Evolutionary conservation across 2,888 invertebrate genomes (phyloP), one percentile per base, ranked within the genome.

Genomic region (Apodemia hepburni): DNA sequence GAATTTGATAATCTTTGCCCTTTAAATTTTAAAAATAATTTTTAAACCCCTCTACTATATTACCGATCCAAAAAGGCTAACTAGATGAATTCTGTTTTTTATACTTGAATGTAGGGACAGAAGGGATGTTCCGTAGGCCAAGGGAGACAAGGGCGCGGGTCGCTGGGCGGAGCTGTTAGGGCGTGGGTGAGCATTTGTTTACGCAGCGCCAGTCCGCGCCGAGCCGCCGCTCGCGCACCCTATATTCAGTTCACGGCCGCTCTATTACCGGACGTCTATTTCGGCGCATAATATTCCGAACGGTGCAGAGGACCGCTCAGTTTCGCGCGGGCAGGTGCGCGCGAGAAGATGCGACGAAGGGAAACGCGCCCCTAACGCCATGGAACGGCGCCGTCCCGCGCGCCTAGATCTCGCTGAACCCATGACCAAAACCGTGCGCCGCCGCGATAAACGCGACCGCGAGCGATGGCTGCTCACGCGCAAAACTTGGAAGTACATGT

Each of bases 401-500:
- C 86, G 87, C 83, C 83, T 83, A 82, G 87, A 78, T 84, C 84
- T 76, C 79, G 79, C 75, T 78, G 82, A 76, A 74, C 78, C 75
- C 75, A 78, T 80, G 81, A 79, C 89, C 85, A 79, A 83, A 91
- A 75, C 90, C 85, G 92, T 75, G 86, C 92, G 73, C 87, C 93
- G 65, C 93, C 91, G 93, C 61, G 86, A 92, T 64, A 93, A 92
- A 78, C 61, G 61, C 42, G 87, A 92, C 73, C 95, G 95, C 78
- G 97, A 97, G 84, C 93, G 97, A 82, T 97, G 97, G 97, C 92
- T 97, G 66, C 92, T 97, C 65, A 97, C 97, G 58, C 92, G 97
- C 65, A 97, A 97, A 87, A 97, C 97, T 59, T 97, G 97, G 97
- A 93, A 96, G 73, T 97, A 97, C 84, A 97, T 97, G 97, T 94